Evolutionary conservation across 64 coral and sea anemone genomes (phyloP).

Genomic region (Stichodactyla helianthus): DNA sequence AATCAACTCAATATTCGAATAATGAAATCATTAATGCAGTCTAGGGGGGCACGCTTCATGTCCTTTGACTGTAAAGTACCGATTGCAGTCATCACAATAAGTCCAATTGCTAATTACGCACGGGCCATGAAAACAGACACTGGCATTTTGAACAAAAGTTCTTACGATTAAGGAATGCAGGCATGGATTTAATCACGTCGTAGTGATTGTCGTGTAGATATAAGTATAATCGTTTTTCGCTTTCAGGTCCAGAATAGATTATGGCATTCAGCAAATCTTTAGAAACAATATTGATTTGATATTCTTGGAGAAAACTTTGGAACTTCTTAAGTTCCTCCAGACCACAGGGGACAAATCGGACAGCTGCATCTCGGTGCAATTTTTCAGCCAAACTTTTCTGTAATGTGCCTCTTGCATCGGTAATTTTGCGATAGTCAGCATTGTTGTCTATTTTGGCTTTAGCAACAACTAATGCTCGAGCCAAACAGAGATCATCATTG

Average conservation of each 20-base stretch:
- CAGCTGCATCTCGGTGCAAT: constrained; percentile 36
- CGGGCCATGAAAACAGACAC: neutral
- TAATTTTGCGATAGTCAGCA: neutral
- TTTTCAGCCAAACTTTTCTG: constrained; percentile 12
- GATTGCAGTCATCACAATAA: neutral
- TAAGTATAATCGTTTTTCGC: constrained; percentile 33
- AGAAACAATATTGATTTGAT: constrained; percentile 53
- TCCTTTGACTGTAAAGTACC: no score
- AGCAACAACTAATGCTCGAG: neutral
- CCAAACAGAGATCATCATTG: constrained; percentile 32
- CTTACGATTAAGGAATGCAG: constrained; percentile 11
- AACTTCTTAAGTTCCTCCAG: constrained; percentile 41
- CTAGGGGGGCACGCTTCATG: no score
- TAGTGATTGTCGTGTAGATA: constrained; percentile 22
- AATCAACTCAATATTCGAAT: no score
- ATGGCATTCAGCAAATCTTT: constrained; percentile 22
- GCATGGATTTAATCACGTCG: constrained; percentile 29
- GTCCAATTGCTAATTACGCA: neutral
- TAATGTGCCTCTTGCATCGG: neutral
- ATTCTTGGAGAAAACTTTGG: constrained; percentile 14
- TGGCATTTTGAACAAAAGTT: constrained; percentile 26
- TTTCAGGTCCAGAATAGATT: constrained; percentile 25
- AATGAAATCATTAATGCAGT: no score
- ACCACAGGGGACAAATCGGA: constrained; percentile 26
- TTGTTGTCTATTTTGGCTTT: neutral